phyloP scores from a whole-genome alignment of 2,113 vertebrate genomes.

The Ondatra zibethicus region DNA sequence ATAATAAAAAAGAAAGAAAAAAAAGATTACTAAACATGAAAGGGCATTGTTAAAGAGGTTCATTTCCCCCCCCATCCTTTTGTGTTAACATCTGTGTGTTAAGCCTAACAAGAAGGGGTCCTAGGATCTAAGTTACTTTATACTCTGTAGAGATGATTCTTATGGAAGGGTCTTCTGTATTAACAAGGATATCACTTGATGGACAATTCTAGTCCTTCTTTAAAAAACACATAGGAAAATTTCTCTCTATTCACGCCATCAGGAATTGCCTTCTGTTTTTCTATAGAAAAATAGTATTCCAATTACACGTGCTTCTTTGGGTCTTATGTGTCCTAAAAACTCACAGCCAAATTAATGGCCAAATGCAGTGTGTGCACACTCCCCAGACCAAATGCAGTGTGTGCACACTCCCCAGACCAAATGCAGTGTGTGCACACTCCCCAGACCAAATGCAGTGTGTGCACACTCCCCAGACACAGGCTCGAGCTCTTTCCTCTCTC shows the following conservation, averaged over 20 bases:
- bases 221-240: background rate
- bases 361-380: background rate
- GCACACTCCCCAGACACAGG: background rate
- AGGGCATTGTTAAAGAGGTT: background rate
- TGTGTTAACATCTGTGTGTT: background rate
- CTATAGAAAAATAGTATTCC: background rate
- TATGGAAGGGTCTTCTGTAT: background rate
- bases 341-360: background rate
- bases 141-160: background rate
- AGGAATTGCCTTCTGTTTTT: background rate
- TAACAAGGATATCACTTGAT: background rate
- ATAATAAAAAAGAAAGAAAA: no score
- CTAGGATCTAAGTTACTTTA: background rate
- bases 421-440: background rate
- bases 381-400: no score
- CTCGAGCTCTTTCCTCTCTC: background rate
- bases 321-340: background rate
- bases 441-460: background rate
- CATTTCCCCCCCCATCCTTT: no score
- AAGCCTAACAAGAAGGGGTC: background rate
- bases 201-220: background rate
- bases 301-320: background rate
- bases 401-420: background rate
- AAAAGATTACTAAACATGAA: background rate
- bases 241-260: background rate